These are phyloP conservation scores for Porites lobata DNA, from an alignment of 92 coral and sea anemone genomes.

Conservation along the genomic window DNA sequence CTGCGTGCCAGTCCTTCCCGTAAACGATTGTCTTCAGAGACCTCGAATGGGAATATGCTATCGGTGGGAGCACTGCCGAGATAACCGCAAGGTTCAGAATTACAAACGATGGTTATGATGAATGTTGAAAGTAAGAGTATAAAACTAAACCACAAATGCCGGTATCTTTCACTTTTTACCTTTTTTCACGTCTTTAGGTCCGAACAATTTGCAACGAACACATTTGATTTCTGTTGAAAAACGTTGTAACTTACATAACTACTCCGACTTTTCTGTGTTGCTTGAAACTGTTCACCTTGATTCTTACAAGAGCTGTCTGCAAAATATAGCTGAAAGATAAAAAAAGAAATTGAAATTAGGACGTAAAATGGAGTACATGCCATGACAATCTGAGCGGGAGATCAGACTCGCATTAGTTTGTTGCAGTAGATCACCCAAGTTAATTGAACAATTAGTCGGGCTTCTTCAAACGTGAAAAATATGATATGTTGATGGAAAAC, in stretches of 20 bases:
- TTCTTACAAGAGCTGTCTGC: conserved; percentile 75
- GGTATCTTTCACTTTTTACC: no score
- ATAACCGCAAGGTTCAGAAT: background rate
- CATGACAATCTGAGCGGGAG: background rate
- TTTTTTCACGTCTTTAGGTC: no score
- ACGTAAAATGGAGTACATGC: background rate
- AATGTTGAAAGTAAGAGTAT: no score
- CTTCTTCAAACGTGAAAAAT: no score
- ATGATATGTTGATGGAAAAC: no score
- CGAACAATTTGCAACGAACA: no score
- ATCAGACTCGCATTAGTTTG: no score
- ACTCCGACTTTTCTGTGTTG: conserved; percentile 62
- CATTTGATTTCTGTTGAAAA: background rate
- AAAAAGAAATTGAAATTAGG: background rate
- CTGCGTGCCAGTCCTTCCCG: conserved; percentile 73
- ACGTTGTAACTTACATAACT: conserved; percentile 62
- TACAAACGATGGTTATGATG: no score
- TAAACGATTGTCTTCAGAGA: conserved; percentile 60
- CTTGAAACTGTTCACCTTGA: conserved; percentile 52
- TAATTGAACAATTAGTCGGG: no score
- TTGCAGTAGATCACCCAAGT: no score
- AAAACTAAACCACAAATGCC: no score
- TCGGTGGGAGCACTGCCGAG: conserved; percentile 68
- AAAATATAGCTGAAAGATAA: conserved; percentile 54
- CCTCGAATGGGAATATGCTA: conserved; percentile 51